A percentile compares a stretch with the other conserved stretches of the same genome.
These are phyloP conservation scores for Valencia hispanica DNA, from an alignment of 2,797 vertebrate genomes.

Conservation along the genomic window DNA sequence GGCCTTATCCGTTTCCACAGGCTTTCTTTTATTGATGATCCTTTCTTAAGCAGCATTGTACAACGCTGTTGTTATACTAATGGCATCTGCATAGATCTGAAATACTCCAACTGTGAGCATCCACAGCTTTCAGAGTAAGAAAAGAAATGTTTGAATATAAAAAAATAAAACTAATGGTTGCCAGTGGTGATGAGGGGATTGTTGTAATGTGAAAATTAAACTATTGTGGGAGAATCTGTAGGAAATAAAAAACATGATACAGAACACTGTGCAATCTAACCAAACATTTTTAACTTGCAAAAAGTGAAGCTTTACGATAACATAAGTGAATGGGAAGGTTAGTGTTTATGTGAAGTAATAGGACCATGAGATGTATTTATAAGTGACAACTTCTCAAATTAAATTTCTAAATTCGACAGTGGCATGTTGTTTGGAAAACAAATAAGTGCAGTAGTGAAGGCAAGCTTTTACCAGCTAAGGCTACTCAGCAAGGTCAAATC, in stretches of 20 bases:
- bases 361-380: neutral
- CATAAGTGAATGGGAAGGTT: neutral
- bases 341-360: neutral
- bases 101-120: slow-evolving; percentile 28
- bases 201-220: neutral
- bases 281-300: neutral
- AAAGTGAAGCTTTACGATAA: neutral
- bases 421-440: too few species aligned
- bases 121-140: slow-evolving; percentile 13
- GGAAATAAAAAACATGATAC: neutral
- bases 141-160: slow-evolving; percentile 47
- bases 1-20: slow-evolving; percentile 27
- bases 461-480: too few species aligned
- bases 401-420: too few species aligned
- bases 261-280: neutral
- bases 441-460: too few species aligned
- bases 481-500: too few species aligned
- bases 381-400: too few species aligned
- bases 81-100: slow-evolving; percentile 18
- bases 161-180: slow-evolving; percentile 15
- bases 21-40: slow-evolving; percentile 18
- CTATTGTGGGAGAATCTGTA: neutral
- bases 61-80: slow-evolving; percentile 16
- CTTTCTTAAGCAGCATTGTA: slow-evolving; percentile 28
- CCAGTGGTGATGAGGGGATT: neutral